A percentile compares a stretch with the other conserved stretches of the same genome.
These are phyloP conservation scores for Dicerorhinus sumatrensis DNA, from an alignment of 2,113 vertebrate genomes.

Conservation along the genomic window DNA sequence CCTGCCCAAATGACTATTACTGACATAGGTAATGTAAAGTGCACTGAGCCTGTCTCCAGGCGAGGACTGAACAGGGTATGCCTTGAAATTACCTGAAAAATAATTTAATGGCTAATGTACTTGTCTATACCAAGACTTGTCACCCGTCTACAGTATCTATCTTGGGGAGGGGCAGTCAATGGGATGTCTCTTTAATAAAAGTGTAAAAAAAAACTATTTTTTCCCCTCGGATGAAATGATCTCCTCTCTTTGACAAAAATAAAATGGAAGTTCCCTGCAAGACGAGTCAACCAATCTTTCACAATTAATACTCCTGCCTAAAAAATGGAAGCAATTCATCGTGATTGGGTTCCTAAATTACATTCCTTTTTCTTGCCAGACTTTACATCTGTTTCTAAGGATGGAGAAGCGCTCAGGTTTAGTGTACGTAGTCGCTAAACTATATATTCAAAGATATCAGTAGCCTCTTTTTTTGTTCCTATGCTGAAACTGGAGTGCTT, in stretches of 20 bases:
- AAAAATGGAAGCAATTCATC: conserved; percentile 41
- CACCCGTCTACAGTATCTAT: neutral
- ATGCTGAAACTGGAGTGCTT: conserved; percentile 29
- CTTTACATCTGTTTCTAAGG: conserved; percentile 30
- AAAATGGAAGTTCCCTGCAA: conserved; percentile 53
- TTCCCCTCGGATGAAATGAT: neutral
- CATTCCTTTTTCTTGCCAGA: conserved; percentile 2
- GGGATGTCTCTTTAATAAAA: conserved; percentile 53
- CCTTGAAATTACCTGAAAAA: conserved; percentile 23
- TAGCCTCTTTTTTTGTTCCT: neutral
- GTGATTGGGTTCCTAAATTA: neutral
- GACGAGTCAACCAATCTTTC: neutral
- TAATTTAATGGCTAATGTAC: neutral
- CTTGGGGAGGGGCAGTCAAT: neutral
- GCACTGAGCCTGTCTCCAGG: neutral
- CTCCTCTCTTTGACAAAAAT: conserved; percentile 51
- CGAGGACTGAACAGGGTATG: neutral
- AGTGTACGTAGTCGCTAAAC: neutral
- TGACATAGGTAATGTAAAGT: neutral
- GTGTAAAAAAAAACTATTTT: conserved; percentile 8
- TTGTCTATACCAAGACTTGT: neutral
- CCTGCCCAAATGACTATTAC: conserved; percentile 4
- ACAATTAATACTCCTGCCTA: conserved; percentile 55
- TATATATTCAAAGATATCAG: neutral
- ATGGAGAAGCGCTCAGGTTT: neutral